Conservation (phyloP, 1,140 invertebrate genomes). For the Dinoponera quadriceps region DNA sequence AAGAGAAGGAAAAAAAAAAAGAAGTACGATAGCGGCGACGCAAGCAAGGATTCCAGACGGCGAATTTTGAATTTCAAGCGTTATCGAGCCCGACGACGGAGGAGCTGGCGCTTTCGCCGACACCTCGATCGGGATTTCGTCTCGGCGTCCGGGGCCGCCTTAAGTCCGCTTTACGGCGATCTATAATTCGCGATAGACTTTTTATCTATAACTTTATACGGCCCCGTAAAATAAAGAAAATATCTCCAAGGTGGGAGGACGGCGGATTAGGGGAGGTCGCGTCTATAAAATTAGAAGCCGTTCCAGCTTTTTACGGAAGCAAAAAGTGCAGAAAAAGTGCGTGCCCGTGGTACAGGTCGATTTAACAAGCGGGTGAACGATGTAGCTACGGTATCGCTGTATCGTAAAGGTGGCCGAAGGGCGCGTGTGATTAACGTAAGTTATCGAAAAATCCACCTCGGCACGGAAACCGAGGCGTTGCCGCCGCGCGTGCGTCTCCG, state of each 20-base stretch:
- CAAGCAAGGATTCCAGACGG: conserved; percentile 40
- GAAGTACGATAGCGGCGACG: background rate
- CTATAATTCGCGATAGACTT: background rate
- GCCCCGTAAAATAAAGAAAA: background rate
- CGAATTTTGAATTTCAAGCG: conserved; percentile 55
- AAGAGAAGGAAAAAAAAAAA: background rate
- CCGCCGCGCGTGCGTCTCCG: no score
- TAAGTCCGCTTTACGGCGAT: background rate
- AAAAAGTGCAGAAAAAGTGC: background rate
- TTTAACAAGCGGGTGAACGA: background rate
- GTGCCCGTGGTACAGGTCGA: background rate
- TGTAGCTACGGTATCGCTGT: no score
- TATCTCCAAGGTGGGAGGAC: background rate
- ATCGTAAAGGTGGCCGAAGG: no score
- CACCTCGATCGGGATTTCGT: conserved; percentile 27
- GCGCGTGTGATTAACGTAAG: no score
- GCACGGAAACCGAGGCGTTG: no score
- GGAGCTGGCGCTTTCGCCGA: background rate
- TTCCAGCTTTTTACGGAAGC: background rate
- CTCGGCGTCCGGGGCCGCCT: background rate
- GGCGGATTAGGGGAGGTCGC: background rate
- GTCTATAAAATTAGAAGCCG: background rate
- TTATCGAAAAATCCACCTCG: no score
- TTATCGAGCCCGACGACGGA: conserved; percentile 5
- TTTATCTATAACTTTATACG: background rate